phyloP scores from a whole-genome alignment of 2,888 invertebrate species.

The Bombyx huttoni region DNA sequence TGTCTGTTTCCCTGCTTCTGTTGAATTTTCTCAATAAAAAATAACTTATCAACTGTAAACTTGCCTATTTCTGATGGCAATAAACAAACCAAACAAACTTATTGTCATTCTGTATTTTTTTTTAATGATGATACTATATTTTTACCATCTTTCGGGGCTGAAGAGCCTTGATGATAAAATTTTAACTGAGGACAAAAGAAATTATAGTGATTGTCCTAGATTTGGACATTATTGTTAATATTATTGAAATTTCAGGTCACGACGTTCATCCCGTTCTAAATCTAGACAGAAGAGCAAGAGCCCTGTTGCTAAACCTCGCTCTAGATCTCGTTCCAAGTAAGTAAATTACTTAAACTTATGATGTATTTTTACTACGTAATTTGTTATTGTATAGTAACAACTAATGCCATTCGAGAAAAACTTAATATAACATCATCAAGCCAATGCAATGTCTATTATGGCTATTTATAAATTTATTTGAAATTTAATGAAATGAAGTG shows the following conservation, averaged over 20 bases:
- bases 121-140: slow-evolving; percentile 54
- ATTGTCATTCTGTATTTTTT: not conserved
- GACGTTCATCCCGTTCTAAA: slow-evolving; percentile 71
- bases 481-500: no score
- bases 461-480: no score
- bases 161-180: slow-evolving; percentile 58
- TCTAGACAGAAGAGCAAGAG: slow-evolving; percentile 81
- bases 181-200: not conserved
- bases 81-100: no score
- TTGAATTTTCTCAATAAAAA: no score
- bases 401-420: no score
- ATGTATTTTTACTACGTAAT: slow-evolving; percentile 11
- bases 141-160: slow-evolving; percentile 75
- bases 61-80: no score
- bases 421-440: no score
- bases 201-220: not conserved
- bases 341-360: slow-evolving; percentile 26
- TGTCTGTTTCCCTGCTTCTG: no score
- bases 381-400: not conserved
- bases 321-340: slow-evolving; percentile 83
- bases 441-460: no score
- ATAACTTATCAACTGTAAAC: no score
- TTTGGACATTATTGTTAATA: slow-evolving; percentile 2
- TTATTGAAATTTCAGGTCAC: slow-evolving; percentile 62
- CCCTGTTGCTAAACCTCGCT: slow-evolving; percentile 82